Evolutionary conservation across 2,888 invertebrate genomes (phyloP), one percentile per base, ranked within the genome.

Genomic region (Chaetogeoica ovagalla): DNA sequence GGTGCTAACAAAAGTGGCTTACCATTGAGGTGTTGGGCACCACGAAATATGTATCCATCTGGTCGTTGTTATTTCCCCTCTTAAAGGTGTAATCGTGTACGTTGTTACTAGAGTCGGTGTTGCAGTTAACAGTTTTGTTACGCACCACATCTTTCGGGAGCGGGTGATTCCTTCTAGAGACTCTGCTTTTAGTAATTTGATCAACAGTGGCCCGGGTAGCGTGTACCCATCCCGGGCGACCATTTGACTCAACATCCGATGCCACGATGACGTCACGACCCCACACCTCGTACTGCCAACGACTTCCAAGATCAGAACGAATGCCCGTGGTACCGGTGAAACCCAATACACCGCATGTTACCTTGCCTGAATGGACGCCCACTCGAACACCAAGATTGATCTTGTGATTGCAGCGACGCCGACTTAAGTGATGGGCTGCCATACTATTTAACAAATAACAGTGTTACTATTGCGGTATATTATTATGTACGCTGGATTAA

Each of bases 271-370:
- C 96, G 87, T 96, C 96, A 87, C 95, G 95, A 83, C 94, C 94
- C 94, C 95, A 96, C 13, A 96, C 96, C 86, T 96, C 96, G 87
- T 95, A 93, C 87, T 96, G 95, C 96, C 96, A 96, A 66, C 66
- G 75, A 9, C 57, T 75, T 2, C 66, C 75, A 7, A 15, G 43
- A 2, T 43, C n/a, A 23, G 75, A 59, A 9, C 19, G 39, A 13
- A 13, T 66, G 0, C 3, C 2, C 1, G 43, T 48, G 37, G 43
- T 13, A 87, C 96, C 95, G 83, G 94, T 90, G 74, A 95, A 89
- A 0, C 96, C 96, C 82, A 96, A 88, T 62, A 96, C 96, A 19
- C 96, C 96, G 86, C 96, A 95, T 69, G 96, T 88, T 75, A 96
- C 96, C 2, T 95, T 90, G 0, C 96, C 96, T 0, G 95, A 94